Evolutionary conservation across 1,140 invertebrate genomes (phyloP).

Genomic region (Phocides pigmalion): DNA sequence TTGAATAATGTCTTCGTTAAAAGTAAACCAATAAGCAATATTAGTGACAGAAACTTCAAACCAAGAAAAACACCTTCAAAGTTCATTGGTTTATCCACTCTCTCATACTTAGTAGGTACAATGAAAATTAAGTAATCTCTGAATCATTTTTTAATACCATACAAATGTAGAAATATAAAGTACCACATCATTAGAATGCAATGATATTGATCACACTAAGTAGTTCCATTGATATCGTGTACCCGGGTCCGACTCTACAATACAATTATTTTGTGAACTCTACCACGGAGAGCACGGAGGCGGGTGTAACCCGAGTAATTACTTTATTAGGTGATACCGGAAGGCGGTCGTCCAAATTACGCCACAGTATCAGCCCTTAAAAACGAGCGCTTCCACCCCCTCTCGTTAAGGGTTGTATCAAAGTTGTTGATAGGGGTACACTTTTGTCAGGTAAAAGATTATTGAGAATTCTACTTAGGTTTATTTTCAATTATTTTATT

Average conservation of each 20-base stretch:
- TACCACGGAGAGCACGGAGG: slow-evolving; percentile 32
- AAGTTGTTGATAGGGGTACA: slow-evolving; percentile 15
- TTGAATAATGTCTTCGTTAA: no score
- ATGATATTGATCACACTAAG: no score
- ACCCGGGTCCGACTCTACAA: slow-evolving; percentile 9
- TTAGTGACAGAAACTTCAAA: no score
- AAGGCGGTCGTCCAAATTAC: slow-evolving; percentile 48
- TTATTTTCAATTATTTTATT: not conserved
- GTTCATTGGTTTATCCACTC: no score
- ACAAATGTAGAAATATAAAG: no score
- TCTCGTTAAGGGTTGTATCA: slow-evolving; percentile 29
- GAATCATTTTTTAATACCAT: no score
- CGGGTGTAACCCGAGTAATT: slow-evolving; percentile 52
- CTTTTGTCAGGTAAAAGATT: slow-evolving; percentile 18
- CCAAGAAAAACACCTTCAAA: no score
- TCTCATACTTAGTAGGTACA: no score
- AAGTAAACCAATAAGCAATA: no score
- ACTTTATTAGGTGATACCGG: slow-evolving; percentile 61
- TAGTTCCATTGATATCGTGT: not conserved
- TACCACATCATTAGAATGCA: no score
- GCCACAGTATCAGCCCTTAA: slow-evolving; percentile 45
- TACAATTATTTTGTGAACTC: slow-evolving; percentile 26
- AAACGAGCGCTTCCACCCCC: slow-evolving; percentile 34
- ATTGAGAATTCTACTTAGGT: not conserved
- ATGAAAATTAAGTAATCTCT: no score